Percentiles rank a stretch among this genome's conserved stretches.
Conservation (phyloP, 2,888 invertebrate species). For the Leptinotarsa tumamoca region DNA sequence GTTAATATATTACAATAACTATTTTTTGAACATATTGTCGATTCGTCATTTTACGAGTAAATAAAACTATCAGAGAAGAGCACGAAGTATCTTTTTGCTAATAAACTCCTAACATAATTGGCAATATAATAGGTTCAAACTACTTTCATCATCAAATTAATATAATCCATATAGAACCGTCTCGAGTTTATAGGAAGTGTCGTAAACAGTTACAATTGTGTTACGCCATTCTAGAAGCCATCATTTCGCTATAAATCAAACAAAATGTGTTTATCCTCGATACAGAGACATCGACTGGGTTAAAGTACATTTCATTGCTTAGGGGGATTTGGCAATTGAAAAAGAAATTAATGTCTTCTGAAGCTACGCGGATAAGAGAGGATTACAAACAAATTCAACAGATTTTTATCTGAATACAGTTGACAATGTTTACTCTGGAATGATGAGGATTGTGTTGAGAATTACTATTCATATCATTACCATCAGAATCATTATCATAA, state of each 20-base stretch:
- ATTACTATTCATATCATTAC: too few relatives aligned
- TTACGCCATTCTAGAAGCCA: constrained; percentile 1
- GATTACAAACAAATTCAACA: background rate
- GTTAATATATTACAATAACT: too few relatives aligned
- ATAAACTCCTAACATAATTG: background rate
- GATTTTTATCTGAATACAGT: background rate
- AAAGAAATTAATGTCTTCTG: background rate
- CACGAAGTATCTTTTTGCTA: background rate
- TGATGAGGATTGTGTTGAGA: too few relatives aligned
- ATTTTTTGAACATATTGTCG: background rate
- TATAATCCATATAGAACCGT: background rate
- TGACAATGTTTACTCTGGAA: too few relatives aligned
- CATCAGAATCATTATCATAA: too few relatives aligned
- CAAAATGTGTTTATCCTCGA: background rate
- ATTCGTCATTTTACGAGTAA: background rate
- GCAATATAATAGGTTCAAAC: background rate
- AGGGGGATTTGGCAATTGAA: background rate
- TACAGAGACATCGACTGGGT: background rate
- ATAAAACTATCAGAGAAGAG: background rate
- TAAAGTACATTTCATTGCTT: background rate
- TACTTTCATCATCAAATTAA: background rate
- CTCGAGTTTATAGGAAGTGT: background rate
- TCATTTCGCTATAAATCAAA: constrained; percentile 8
- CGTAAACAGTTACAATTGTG: background rate
- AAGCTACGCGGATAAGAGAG: background rate